These are phyloP conservation scores for Taeniopygia guttata DNA, from an alignment of 2,797 vertebrate species.

Conservation along the genomic window DNA sequence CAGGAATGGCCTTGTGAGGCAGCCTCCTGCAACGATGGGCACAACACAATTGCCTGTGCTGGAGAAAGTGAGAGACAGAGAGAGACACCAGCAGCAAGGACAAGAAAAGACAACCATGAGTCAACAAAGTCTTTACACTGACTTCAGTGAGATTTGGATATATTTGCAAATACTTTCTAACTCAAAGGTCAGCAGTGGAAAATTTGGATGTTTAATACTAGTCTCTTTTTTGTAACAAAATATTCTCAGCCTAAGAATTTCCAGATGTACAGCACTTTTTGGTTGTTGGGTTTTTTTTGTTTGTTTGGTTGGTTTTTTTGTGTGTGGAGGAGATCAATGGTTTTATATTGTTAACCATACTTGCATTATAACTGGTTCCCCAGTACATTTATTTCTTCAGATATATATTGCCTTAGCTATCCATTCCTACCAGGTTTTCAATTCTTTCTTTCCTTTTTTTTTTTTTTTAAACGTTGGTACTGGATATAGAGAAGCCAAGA, in stretches of 20 bases:
- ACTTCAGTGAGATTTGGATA: background rate
- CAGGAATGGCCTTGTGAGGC: background rate
- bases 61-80: background rate
- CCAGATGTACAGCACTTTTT: background rate
- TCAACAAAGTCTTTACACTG: background rate
- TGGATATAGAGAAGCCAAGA: background rate
- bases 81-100: background rate
- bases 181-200: background rate
- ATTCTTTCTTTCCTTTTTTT: background rate
- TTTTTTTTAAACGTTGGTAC: background rate
- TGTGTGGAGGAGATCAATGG: background rate
- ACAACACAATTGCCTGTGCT: accelerated
- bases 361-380: background rate
- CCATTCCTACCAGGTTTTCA: background rate
- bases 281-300: background rate
- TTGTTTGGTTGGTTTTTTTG: background rate
- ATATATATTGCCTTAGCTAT: background rate
- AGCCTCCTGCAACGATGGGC: background rate
- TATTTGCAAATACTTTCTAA: background rate
- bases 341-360: background rate
- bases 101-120: background rate
- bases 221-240: background rate
- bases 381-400: background rate
- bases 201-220: background rate
- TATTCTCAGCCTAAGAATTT: background rate